Evolutionary conservation across 1,140 invertebrate genomes (phyloP).

Genomic region (Semibalanus balanoides): DNA sequence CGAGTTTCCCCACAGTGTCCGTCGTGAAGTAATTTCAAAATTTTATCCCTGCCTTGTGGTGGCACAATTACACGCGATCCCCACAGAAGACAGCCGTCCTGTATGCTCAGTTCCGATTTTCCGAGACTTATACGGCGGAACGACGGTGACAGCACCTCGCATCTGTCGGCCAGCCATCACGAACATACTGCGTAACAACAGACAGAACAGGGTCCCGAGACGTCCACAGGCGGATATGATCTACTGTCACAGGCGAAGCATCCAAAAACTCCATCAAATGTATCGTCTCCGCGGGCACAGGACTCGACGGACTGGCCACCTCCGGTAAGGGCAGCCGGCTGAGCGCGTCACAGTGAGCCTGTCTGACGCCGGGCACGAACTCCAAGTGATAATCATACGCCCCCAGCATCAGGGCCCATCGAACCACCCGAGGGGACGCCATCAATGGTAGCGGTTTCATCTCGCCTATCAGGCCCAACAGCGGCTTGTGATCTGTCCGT

Average conservation of each 20-base stretch:
- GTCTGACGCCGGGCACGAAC: not conserved
- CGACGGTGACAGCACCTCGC: not conserved
- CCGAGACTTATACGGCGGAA: not conserved
- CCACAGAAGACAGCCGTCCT: not conserved
- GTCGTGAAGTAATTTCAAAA: not conserved
- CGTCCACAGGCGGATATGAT: not conserved
- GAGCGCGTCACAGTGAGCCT: not conserved
- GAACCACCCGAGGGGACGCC: not conserved
- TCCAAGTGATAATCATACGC: not conserved
- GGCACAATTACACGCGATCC: not conserved
- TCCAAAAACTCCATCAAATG: not conserved
- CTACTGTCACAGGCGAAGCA: not conserved
- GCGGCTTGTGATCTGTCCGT: not conserved
- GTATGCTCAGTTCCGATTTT: not conserved
- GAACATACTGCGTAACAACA: not conserved
- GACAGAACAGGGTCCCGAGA: not conserved
- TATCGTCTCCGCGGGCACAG: not conserved
- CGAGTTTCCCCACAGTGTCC: not conserved
- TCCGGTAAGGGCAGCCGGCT: not conserved
- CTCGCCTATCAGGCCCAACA: not conserved
- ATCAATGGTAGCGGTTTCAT: not conserved
- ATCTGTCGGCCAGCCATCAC: not conserved
- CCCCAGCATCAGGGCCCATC: not conserved
- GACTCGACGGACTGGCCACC: not conserved
- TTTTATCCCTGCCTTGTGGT: not conserved